phyloP scores from a whole-genome alignment of 2,888 invertebrate genomes.

The Rhyacophila evoluta region DNA sequence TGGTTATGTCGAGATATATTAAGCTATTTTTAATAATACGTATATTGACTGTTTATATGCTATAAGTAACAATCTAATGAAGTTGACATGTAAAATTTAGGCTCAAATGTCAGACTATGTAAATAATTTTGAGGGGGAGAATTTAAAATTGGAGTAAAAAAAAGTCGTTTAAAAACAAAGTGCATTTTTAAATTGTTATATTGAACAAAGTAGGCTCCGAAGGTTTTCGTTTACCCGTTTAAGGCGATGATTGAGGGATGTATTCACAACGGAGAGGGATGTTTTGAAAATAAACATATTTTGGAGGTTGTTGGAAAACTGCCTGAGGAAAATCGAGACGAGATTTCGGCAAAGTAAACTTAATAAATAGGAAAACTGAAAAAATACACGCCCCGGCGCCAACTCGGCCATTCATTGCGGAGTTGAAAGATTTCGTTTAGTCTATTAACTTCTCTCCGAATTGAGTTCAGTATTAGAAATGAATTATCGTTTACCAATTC shows the following conservation, averaged over 20 bases:
- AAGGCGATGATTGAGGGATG: not conserved
- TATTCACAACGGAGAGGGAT: not conserved
- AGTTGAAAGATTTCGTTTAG: not conserved
- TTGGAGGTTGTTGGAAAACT: not conserved
- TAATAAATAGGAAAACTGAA: not conserved
- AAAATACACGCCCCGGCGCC: conserved; percentile 8
- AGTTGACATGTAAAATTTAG: too few relatives aligned
- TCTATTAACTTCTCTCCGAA: not conserved
- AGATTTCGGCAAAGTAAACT: not conserved
- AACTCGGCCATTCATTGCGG: not conserved
- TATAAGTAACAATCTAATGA: too few relatives aligned
- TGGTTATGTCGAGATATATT: too few relatives aligned
- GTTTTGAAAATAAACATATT: conserved; percentile 11
- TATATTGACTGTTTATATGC: too few relatives aligned
- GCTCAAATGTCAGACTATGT: too few relatives aligned
- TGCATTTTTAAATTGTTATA: too few relatives aligned
- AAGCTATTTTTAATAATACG: too few relatives aligned
- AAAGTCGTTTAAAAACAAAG: too few relatives aligned
- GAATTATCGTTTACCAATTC: not conserved
- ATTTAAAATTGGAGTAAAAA: too few relatives aligned
- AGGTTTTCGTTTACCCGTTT: not conserved
- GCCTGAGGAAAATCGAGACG: conserved; percentile 15
- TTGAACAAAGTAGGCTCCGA: too few relatives aligned
- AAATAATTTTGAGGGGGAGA: too few relatives aligned
- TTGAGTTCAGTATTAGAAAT: not conserved